Conservation (phyloP, 2,888 invertebrate species). For the Coleophora flavipennella region DNA sequence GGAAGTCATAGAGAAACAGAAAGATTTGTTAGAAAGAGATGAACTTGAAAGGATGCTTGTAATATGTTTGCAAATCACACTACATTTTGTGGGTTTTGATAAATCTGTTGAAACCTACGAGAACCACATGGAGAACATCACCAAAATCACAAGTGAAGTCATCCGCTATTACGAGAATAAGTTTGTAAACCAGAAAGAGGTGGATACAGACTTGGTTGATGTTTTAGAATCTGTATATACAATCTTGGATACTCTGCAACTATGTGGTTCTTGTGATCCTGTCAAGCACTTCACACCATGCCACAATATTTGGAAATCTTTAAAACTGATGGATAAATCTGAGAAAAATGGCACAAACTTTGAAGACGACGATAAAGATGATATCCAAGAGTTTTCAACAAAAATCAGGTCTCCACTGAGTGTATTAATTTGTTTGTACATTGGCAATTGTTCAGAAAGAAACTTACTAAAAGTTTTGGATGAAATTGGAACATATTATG, state of each 20-base stretch:
- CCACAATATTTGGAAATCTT: slow-evolving; percentile 48
- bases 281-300: slow-evolving; percentile 41
- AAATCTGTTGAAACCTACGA: slow-evolving; percentile 38
- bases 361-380: slow-evolving; percentile 40
- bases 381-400: slow-evolving; percentile 32
- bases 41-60: slow-evolving; percentile 48
- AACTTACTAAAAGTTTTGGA: slow-evolving; percentile 38
- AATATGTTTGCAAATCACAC: slow-evolving; percentile 45
- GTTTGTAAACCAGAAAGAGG: slow-evolving; percentile 31
- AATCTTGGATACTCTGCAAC: slow-evolving; percentile 34
- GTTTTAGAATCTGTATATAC: slow-evolving; percentile 46
- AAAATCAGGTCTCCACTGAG: slow-evolving; percentile 41
- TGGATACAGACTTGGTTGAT: slow-evolving; percentile 50
- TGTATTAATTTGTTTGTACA: slow-evolving; percentile 39
- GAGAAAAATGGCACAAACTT: slow-evolving; percentile 34
- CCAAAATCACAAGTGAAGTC: slow-evolving; percentile 38
- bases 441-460: slow-evolving; percentile 40
- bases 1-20: slow-evolving; percentile 40
- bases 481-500: slow-evolving; percentile 35
- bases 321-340: slow-evolving; percentile 28
- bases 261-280: slow-evolving; percentile 30
- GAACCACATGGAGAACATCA: slow-evolving; percentile 30
- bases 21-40: slow-evolving; percentile 33
- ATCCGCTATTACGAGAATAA: slow-evolving; percentile 50
- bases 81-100: slow-evolving; percentile 50